Conservation (phyloP, 1,140 invertebrate genomes). For the Orchestia grillus region DNA sequence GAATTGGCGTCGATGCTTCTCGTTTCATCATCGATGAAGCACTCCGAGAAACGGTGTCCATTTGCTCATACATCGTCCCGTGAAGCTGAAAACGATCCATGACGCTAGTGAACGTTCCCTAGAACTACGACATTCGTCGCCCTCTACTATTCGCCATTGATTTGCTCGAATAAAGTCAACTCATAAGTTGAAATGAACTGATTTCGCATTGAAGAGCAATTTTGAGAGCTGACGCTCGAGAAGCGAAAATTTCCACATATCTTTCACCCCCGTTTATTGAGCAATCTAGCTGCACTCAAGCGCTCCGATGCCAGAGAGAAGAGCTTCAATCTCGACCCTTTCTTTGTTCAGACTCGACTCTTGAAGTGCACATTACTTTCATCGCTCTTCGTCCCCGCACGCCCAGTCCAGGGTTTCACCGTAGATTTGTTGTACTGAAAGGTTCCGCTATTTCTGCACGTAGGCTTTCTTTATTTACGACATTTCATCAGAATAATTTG, state of each 20-base stretch:
- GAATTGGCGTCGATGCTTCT: no score
- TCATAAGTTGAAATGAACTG: neutral
- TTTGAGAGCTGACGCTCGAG: neutral
- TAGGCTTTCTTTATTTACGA: neutral
- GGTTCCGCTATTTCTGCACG: neutral
- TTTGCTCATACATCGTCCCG: neutral
- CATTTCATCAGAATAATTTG: neutral
- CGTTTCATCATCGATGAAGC: no score
- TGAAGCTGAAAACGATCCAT: neutral
- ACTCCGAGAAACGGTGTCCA: neutral
- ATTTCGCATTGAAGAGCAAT: neutral
- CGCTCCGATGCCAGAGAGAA: neutral
- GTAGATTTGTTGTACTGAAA: neutral
- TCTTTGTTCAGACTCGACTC: neutral
- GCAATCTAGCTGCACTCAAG: neutral
- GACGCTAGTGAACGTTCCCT: neutral
- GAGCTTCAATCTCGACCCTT: conserved; percentile 6
- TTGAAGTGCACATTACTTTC: neutral
- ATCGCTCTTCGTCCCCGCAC: neutral
- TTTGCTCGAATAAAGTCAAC: neutral
- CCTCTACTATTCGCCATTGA: neutral
- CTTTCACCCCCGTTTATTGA: neutral
- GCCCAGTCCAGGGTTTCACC: neutral
- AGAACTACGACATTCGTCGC: neutral
- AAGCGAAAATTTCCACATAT: neutral